Evolutionary conservation across 2,113 vertebrate species (phyloP), one percentile per base, ranked within the genome.

Genomic region (Gobius niger): DNA sequence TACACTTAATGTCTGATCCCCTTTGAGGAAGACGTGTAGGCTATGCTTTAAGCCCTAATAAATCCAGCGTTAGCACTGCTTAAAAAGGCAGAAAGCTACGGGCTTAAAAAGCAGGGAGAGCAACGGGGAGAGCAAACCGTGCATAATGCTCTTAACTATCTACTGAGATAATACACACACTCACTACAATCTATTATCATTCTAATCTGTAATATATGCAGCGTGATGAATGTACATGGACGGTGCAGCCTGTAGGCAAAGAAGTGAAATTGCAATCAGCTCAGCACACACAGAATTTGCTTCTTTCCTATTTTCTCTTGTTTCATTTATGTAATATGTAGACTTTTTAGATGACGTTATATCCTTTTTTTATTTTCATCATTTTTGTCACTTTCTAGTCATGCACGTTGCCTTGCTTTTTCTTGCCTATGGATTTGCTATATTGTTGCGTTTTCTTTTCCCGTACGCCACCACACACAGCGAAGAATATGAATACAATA

Each of bases 1-100:
- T 91, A 82, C 86, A 80, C 85, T 90, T 90, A 91, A 88, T 73
- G 90, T 85, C 82, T 91, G 85, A 91, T 90, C 87, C 88, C 88
- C 87, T 88, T 77, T 83, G 88, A 89, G 88, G 85, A 85, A 82
- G 85, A 87, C 80, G 83, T 82, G 87, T 82, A 68, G 78, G 80
- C 85, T 82, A 68, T 82, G 82, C 78, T 84, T 88, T 90, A 91
- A 91, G 87, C 90, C 54, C 88, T 76, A 84, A 89, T 88, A 89
- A 91, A 91, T 87, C 90, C 90, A 80, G 82, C 85, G 77, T 86
- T 86, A 87, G 87, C 76, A 82, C 70, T 84, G 52, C 82, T 87
- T 86, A 88, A 89, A 75, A 85, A 70, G 73, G 70, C 73, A 46
- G 72, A 75, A 88, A 77, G 82, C 85, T 83, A 70, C 67, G 80